Base-by-base conservation (phyloP, 1,140 invertebrate species). In the Drosophila repleta region DNA sequence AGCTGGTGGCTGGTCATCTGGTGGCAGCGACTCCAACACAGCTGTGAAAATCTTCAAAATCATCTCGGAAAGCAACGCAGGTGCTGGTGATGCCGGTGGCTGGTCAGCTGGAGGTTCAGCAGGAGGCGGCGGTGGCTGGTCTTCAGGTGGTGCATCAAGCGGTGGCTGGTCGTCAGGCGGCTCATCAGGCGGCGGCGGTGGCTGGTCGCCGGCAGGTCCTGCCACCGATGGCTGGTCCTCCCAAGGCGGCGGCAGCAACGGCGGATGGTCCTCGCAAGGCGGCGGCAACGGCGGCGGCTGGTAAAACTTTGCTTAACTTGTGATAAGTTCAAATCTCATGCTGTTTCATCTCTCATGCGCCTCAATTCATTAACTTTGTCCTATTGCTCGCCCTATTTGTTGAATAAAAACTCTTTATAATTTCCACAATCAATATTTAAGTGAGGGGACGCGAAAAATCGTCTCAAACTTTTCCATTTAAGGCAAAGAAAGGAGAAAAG, bases 381-480 rank as follows among this genome's bases (percentile, higher is more conserved):
- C 17, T 51, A 15, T 61, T 35, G 17, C 37, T 61, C 49, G 21
- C 45, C 37, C 32, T 65, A 67, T 66, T 76, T 82, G 74, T 72
- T 88, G 56, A 79, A 89, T 88, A 79, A 88, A 43, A 89, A 51
- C 55, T 68, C 73, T 52, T 72, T 76, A 76, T 88, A 76, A 83
- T 80, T 85, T 53, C 18, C 64, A 26, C 20, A 62, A 71, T 74
- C 71, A 29, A 74, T 74, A 74, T 55, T 62, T 56, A 56, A 0
- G 8, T 71, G 13, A 1, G 11, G 24, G 13, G 35, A 61, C 49
- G 45, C 61, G 51, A 76, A 62, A 51, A 66, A 78, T 74, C 66
- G 74, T 82, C 69, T 68, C 65, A 84, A 85, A 88, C 83, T 87
- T 88, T 87, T 87, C 75, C 87, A 87, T 87, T 87, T 88, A 75